phyloP scores from a whole-genome alignment of 2,113 vertebrate species.

The Rutilus rutilus region DNA sequence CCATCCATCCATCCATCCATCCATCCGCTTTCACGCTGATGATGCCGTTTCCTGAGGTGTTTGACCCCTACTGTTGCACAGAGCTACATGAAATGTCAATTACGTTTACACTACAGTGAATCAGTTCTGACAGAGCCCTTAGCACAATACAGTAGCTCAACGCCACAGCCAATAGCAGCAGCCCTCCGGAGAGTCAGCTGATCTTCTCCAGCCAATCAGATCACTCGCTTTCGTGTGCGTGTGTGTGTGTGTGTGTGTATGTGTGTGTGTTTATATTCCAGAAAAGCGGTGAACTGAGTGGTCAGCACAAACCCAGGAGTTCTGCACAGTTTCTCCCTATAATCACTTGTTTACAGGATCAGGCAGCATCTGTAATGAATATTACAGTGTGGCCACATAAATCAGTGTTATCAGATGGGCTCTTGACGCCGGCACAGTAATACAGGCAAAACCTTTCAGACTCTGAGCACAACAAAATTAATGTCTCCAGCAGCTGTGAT shows the following conservation, averaged over 20 bases:
- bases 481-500: not conserved
- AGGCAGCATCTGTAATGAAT: constrained; percentile 54
- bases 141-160: constrained; percentile 42
- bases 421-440: constrained; percentile 22
- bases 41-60: constrained; percentile 42
- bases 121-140: constrained; percentile 51
- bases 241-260: not conserved
- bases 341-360: constrained; percentile 49
- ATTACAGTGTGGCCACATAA: constrained; percentile 36
- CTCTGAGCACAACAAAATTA: not conserved
- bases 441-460: constrained; percentile 17
- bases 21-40: not conserved
- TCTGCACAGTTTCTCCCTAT: not conserved
- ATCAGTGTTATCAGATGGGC: constrained; percentile 51
- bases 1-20: too few relatives aligned
- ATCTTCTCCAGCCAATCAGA: constrained; percentile 48
- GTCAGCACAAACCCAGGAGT: constrained; percentile 57
- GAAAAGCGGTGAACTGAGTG: constrained; percentile 19
- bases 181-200: constrained; percentile 49
- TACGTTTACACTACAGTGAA: constrained; percentile 60
- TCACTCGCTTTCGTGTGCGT: constrained; percentile 14
- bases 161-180: constrained; percentile 54
- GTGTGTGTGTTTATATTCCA: constrained; percentile 24
- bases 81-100: constrained; percentile 55
- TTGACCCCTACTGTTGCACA: constrained; percentile 45